Evolutionary conservation across 2,888 invertebrate species (phyloP).

Genomic region (Xiphydria camelus): DNA sequence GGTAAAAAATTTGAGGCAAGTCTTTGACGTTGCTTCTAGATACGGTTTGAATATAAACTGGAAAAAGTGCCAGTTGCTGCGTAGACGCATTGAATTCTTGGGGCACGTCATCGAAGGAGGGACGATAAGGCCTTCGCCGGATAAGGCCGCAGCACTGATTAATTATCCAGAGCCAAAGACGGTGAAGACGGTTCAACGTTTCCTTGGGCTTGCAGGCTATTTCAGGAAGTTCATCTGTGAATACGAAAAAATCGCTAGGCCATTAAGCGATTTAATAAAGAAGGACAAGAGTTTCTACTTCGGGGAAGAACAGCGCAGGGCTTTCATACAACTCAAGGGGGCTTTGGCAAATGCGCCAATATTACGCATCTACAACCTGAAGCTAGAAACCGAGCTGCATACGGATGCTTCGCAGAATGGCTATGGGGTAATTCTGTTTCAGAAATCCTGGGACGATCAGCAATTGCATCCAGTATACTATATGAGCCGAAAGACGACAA

Average conservation of each 20-base stretch:
- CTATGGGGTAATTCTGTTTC: slow-evolving; percentile 7
- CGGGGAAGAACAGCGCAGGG: slow-evolving; percentile 15
- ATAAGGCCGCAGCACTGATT: slow-evolving; percentile 12
- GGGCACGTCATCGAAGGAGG: slow-evolving; percentile 10
- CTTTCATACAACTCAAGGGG: slow-evolving; percentile 15
- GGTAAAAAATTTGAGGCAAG: no score
- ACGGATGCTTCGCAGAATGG: slow-evolving; percentile 15
- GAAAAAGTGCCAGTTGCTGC: no score
- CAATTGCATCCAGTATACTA: slow-evolving; percentile 9
- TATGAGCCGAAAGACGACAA: slow-evolving; percentile 19
- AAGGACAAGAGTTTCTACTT: slow-evolving; percentile 13
- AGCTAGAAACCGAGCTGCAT: slow-evolving; percentile 16
- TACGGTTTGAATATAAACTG: no score
- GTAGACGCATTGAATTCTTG: slow-evolving; percentile 19
- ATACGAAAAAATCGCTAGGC: slow-evolving; percentile 14
- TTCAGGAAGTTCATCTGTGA: slow-evolving; percentile 21
- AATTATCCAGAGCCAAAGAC: slow-evolving; percentile 13
- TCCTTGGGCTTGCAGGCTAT: slow-evolving; percentile 18
- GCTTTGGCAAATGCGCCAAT: slow-evolving; percentile 16
- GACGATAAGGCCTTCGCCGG: slow-evolving; percentile 7
- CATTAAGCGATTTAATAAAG: slow-evolving; percentile 18
- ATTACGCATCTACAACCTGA: slow-evolving; percentile 18
- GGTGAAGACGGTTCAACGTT: slow-evolving; percentile 5
- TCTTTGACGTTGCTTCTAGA: no score
- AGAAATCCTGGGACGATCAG: slow-evolving; percentile 10